Evolutionary conservation across 2,888 invertebrate species (phyloP), one percentile per base, ranked within the genome.

Genomic region (Volucella inanis): DNA sequence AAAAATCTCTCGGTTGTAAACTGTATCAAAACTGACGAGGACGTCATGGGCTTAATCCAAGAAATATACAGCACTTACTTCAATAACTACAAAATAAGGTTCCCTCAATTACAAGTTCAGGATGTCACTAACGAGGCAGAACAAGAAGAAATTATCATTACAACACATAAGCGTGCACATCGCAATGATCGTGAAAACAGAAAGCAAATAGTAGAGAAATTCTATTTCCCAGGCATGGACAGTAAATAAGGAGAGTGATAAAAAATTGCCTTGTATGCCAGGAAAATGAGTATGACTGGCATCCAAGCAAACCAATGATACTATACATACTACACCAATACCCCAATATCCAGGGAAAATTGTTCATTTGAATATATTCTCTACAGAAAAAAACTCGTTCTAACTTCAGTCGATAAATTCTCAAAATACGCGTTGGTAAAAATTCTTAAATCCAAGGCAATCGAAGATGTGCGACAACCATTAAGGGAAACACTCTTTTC

Each of bases 1-100:
- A 14, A 43, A 59, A 43, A 59, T 18, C 59, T 22, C 15, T 59
- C 59, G 12, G 59, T 59, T 15, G 45, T 45, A 14, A 57, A 57
- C 47, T 47, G 47, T 47, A 22, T 2, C 18, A 22, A 22, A 22
- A 22, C 18, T 22, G 18, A 22, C 18, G 18, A 22, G 18, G 2
- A 22, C 18, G 2, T 22, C n/a, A 47, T 47, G 10, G 3, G 47
- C 12, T n/a, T 47, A n/a, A 47, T n/a, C n/a, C 47, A 47, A 47
- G 12, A 47, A 47, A 47, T n/a, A n/a, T n/a, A n/a, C n/a, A n/a
- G 11, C 47, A n/a, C 47, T n/a, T n/a, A 47, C n/a, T 47, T 47
- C 12, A 47, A 47, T 8, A 12, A 12, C 12, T 47, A 47, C 47
- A 47, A 47, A 12, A 47, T 22, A 22, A 22, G 47, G 47, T n/a